Evolutionary conservation across 2,888 invertebrate species (phyloP).

Genomic region (Callyntrura sp.): DNA sequence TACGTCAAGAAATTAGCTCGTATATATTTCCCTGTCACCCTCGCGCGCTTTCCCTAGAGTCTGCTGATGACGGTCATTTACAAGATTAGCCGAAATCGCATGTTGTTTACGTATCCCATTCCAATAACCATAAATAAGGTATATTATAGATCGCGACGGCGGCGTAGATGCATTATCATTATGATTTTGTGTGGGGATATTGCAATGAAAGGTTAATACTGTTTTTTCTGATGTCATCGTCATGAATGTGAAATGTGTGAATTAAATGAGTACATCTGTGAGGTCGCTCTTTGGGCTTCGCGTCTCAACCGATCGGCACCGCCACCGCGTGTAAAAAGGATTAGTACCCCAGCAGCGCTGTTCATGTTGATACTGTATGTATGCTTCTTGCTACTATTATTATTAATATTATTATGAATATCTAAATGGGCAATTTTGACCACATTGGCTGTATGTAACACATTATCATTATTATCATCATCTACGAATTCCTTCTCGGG

Average conservation of each 20-base stretch:
- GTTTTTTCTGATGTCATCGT: not conserved
- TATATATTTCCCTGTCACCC: not conserved
- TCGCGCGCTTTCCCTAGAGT: not conserved
- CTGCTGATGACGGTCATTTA: slow-evolving; percentile 23
- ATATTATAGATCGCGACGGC: not conserved
- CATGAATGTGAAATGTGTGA: not conserved
- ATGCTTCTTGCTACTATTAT: too few relatives aligned
- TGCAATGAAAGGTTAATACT: not conserved
- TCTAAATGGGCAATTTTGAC: slow-evolving; percentile 29
- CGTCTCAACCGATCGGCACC: not conserved
- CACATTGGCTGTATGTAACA: not conserved
- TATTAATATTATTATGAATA: not conserved
- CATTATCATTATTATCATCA: too few relatives aligned
- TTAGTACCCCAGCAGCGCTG: too few relatives aligned
- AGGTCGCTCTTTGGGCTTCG: not conserved
- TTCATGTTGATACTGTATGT: too few relatives aligned
- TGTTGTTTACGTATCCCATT: not conserved
- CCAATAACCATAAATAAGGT: not conserved
- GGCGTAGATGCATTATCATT: not conserved
- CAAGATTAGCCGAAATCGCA: not conserved
- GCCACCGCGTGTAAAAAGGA: too few relatives aligned
- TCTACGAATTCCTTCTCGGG: slow-evolving; percentile 24
- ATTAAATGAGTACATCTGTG: not conserved
- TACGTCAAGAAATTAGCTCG: slow-evolving; percentile 50
- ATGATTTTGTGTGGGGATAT: too few relatives aligned